A percentile compares a stretch with the other conserved stretches of the same genome.
Conservation (phyloP, 2,888 invertebrate genomes). For the Lasioglossum leucozonium region DNA sequence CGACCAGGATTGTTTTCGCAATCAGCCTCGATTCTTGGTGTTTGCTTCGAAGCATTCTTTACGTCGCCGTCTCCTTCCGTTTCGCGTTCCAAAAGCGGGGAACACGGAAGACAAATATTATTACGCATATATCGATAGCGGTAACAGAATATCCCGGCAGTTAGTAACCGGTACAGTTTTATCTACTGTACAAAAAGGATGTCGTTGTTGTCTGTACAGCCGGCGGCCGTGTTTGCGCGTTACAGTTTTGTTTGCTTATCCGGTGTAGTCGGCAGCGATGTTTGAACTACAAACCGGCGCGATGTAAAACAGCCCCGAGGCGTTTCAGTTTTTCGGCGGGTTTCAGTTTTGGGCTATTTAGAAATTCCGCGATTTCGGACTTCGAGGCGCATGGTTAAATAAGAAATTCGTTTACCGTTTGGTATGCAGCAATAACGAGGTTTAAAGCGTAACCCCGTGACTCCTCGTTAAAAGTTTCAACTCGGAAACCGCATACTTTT, state of each 20-base stretch:
- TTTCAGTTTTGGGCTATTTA: background rate
- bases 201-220: background rate
- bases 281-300: background rate
- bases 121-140: background rate
- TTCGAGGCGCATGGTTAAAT: background rate
- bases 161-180: background rate
- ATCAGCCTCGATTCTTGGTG: background rate
- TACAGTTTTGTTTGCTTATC: background rate
- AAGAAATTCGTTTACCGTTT: constrained; percentile 20
- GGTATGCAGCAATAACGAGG: constrained; percentile 20
- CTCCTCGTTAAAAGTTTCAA: constrained; percentile 29
- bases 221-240: background rate
- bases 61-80: background rate
- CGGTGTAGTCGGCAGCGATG: background rate
- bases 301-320: background rate
- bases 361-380: constrained; percentile 8
- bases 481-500: constrained; percentile 22
- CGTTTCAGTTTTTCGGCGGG: too few relatives aligned
- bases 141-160: background rate
- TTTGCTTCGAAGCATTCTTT: background rate
- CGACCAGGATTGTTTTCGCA: background rate
- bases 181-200: background rate
- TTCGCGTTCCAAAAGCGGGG: background rate
- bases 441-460: constrained; percentile 16
- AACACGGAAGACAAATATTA: constrained; percentile 3